Base-by-base conservation (phyloP, 2,797 vertebrate genomes). In the Phataginus tricuspis region DNA sequence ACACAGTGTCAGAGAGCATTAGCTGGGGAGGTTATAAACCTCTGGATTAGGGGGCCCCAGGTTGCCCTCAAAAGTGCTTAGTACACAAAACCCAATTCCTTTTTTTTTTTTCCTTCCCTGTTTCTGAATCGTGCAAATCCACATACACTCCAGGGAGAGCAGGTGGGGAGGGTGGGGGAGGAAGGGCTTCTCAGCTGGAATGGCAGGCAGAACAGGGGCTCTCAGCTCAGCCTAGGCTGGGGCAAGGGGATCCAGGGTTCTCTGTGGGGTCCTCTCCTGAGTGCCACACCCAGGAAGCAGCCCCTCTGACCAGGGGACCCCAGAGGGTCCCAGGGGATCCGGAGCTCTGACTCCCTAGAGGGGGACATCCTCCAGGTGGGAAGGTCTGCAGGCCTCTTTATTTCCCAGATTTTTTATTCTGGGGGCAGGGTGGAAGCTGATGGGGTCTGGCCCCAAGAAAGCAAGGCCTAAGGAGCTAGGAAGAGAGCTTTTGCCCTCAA, bases 1-100 rank as follows among this genome's bases (percentile, higher is more conserved):
- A 99, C 99, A 99, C 99, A 99, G 99, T 99, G 99, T 99, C 99
- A 99, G 99, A 98, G 99, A 99, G 99, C 99, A 99, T 99, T 99
- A 99, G 99, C 99, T 98, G 97, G 98, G 98, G 98, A 99, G 99
- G 99, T 99, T 99, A 99, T 99, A 99, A 99, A 99, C 99, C 99
- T 99, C 98, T 98, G 98, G 99, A 99, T 99, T 99, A 99, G 99
- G 99, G 98, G 98, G 99, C 98, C 99, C 98, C 98, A 98, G 99
- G 98, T 99, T 98, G 98, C 99, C 99, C 98, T 99, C 97, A 98
- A 99, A 99, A 99, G 99, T 99, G 99, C 99, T 99, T 99, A 99
- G 99, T 98, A 98, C 98, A 99, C 99, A 99, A 99, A 99, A 99
- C 99, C 99, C 97, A 99, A 99, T 98, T 98, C 97, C 95, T 98